Conservation (phyloP, 2,888 invertebrate species). For the Brachyptera putata region DNA sequence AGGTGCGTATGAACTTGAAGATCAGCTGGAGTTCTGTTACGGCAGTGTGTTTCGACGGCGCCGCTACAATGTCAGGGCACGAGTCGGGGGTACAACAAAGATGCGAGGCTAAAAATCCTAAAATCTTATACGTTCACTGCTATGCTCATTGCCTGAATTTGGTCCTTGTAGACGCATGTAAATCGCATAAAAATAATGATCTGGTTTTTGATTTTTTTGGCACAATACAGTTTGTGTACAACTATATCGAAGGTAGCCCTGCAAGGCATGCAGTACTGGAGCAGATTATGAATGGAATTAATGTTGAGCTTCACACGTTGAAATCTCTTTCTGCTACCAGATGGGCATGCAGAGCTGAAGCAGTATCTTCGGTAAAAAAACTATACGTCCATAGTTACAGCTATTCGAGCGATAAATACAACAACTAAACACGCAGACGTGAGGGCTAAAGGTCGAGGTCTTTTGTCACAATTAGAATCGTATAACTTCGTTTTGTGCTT, state of each 20-base stretch:
- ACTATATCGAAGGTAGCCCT: slow-evolving; percentile 29
- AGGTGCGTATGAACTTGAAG: background rate
- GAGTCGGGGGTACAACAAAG: slow-evolving; percentile 26
- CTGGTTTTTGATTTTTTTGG: slow-evolving; percentile 23
- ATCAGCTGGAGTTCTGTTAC: slow-evolving; percentile 21
- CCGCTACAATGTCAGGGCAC: slow-evolving; percentile 24
- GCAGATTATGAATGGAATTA: background rate
- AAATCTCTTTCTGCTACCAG: background rate
- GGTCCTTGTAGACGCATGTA: slow-evolving; percentile 25
- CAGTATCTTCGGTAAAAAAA: background rate
- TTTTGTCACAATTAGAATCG: no score
- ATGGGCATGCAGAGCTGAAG: background rate
- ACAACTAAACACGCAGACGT: no score
- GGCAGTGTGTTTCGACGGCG: slow-evolving; percentile 28
- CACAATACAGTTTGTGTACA: slow-evolving; percentile 27
- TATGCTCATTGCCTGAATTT: slow-evolving; percentile 25
- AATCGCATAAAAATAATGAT: no score
- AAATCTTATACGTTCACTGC: slow-evolving; percentile 19
- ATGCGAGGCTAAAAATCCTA: slow-evolving; percentile 24
- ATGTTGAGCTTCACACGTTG: background rate
- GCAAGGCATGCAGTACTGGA: slow-evolving; percentile 23
- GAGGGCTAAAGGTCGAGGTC: no score
- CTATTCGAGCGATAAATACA: no score
- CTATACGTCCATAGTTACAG: slow-evolving; percentile 3
- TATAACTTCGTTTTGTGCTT: no score